phyloP scores from a whole-genome alignment of 2,888 invertebrate genomes.

The Alloplasta piceator region DNA sequence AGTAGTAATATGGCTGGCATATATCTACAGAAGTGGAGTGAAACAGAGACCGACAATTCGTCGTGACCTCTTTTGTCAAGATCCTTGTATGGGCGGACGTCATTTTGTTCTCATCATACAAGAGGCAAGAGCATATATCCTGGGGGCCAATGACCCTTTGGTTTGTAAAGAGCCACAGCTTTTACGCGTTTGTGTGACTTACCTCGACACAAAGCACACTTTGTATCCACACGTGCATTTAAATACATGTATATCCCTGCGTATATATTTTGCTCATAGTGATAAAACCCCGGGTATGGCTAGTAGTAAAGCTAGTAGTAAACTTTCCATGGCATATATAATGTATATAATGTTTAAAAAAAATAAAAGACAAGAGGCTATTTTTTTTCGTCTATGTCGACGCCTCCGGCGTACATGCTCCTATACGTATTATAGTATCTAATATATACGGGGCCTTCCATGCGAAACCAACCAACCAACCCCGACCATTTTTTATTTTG shows the following conservation, averaged over 20 bases:
- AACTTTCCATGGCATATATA: conserved; percentile 13
- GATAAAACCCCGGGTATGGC: conserved; percentile 16
- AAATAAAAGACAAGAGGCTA: neutral
- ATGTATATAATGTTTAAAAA: neutral
- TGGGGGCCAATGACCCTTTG: conserved; percentile 29
- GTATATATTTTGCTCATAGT: neutral
- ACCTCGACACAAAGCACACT: neutral
- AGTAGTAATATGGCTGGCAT: neutral
- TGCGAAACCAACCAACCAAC: no score
- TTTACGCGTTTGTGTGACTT: conserved; percentile 24
- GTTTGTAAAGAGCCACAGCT: conserved; percentile 27
- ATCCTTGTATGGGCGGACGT: conserved; percentile 6
- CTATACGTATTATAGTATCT: neutral
- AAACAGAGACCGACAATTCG: conserved; percentile 16
- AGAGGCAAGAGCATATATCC: conserved; percentile 4
- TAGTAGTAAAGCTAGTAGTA: conserved; percentile 34
- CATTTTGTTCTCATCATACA: conserved; percentile 30
- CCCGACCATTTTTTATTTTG: no score
- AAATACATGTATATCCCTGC: neutral
- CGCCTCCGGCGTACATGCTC: neutral
- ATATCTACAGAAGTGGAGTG: neutral
- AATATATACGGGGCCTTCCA: no score
- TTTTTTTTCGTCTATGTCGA: conserved; percentile 19
- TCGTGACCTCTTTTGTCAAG: conserved; percentile 1
- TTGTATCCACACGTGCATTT: neutral